A percentile compares a stretch with the other conserved stretches of the same genome.
Evolutionary conservation across 92 coral and sea anemone genomes (phyloP).

Genomic region (Paragorgia papillata): DNA sequence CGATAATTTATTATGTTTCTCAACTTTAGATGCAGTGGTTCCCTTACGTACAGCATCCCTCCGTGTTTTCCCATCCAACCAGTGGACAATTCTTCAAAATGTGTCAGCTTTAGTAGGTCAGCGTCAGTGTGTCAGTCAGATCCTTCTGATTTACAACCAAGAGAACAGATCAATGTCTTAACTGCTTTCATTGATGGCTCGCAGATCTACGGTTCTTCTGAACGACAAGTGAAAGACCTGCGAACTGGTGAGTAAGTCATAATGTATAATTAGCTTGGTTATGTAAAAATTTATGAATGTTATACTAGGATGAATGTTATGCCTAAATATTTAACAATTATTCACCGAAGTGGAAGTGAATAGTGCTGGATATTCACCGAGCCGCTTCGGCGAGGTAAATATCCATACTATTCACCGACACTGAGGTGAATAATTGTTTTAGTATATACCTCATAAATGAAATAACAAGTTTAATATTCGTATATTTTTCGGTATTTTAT

Average conservation of each 20-base stretch:
- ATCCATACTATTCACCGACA: too few species aligned
- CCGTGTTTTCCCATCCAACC: conserved; percentile 32
- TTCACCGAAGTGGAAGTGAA: too few species aligned
- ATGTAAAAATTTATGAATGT: background rate
- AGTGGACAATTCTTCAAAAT: conserved; percentile 4
- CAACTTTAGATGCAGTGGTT: conserved; percentile 15
- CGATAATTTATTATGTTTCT: background rate
- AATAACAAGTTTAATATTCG: too few species aligned
- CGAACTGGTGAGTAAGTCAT: conserved; percentile 17
- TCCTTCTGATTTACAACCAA: conserved; percentile 21
- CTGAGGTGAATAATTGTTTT: too few species aligned
- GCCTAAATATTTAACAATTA: too few species aligned
- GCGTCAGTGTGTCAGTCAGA: conserved; percentile 38
- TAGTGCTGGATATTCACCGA: too few species aligned
- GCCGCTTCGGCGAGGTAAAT: too few species aligned
- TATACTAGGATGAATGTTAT: too few species aligned
- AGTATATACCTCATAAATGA: too few species aligned
- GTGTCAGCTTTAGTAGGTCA: conserved; percentile 18
- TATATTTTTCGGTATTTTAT: too few species aligned
- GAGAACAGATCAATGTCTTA: conserved; percentile 36
- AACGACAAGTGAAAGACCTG: background rate
- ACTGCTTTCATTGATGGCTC: conserved; percentile 31
- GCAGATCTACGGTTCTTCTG: conserved; percentile 36
- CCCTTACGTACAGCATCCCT: conserved; percentile 1
- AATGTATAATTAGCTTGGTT: background rate